Evolutionary conservation across 2,888 invertebrate genomes (phyloP).

Genomic region (Pristionchus entomophagus): DNA sequence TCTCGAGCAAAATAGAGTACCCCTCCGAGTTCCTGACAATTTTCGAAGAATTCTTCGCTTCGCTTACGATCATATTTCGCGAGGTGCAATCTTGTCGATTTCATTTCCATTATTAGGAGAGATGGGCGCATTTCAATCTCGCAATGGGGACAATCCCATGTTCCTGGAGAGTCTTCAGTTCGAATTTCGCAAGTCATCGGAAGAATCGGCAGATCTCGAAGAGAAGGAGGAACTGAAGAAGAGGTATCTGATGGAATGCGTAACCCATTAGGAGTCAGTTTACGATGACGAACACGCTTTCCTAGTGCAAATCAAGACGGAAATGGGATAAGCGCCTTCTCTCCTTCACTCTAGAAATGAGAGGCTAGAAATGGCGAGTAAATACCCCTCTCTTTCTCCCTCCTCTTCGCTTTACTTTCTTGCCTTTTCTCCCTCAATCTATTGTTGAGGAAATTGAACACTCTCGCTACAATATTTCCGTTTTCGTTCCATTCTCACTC

Average conservation of each 20-base stretch:
- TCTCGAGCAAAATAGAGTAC: not conserved
- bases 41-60: not conserved
- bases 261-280: not conserved
- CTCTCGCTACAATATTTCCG: not conserved
- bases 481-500: not conserved
- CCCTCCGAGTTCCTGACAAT: not conserved
- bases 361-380: not conserved
- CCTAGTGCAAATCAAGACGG: slow-evolving; percentile 2
- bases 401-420: not conserved
- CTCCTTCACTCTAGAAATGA: not conserved
- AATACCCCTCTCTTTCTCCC: not conserved
- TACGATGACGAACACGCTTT: not conserved
- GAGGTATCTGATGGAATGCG: not conserved
- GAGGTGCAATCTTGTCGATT: not conserved
- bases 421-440: not conserved
- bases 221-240: slow-evolving; percentile 1
- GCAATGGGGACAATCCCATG: slow-evolving; percentile 39
- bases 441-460: not conserved
- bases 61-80: no score
- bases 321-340: not conserved
- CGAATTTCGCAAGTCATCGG: not conserved
- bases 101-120: not conserved
- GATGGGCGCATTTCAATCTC: slow-evolving; percentile 31
- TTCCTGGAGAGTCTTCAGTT: slow-evolving; percentile 28
- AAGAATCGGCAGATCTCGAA: not conserved